These are phyloP conservation scores for Rhodophaea formosa DNA, from an alignment of 2,888 invertebrate genomes.

Conservation along the genomic window DNA sequence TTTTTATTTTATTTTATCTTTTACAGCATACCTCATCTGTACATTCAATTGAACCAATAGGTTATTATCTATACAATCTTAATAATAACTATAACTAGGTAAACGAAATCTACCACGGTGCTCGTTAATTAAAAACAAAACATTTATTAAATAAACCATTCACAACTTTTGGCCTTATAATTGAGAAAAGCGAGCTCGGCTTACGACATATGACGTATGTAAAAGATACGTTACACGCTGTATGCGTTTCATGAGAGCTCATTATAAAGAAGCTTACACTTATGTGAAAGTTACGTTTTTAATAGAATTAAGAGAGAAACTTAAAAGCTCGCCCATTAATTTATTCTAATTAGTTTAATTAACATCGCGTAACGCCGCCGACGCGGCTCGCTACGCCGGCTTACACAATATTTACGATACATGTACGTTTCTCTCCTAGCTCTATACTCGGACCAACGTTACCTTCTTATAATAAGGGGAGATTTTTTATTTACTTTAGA, in stretches of 20 bases:
- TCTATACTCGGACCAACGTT: conserved; percentile 23
- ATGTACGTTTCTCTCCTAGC: conserved; percentile 28
- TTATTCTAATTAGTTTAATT: conserved; percentile 69
- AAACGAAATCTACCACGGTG: conserved; percentile 20
- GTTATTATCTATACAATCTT: conserved; percentile 21
- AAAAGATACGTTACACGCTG: conserved; percentile 28
- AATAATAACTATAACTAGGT: conserved; percentile 21
- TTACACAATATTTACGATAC: conserved; percentile 36
- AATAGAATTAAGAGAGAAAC: conserved; percentile 45
- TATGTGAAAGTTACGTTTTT: conserved; percentile 41
- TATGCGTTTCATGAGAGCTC: conserved; percentile 32
- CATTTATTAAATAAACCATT: conserved; percentile 7
- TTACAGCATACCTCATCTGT: conserved; percentile 26
- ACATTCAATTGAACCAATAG: conserved; percentile 25
- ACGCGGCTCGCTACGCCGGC: conserved; percentile 40
- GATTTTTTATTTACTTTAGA: conserved; percentile 27
- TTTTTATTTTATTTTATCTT: conserved; percentile 23
- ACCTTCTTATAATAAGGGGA: conserved; percentile 22
- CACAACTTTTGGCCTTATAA: conserved; percentile 12
- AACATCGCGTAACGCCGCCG: conserved; percentile 58
- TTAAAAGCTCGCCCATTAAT: conserved; percentile 56
- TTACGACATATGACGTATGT: conserved; percentile 15
- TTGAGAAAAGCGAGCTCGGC: conserved; percentile 1
- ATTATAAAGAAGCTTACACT: conserved; percentile 36
- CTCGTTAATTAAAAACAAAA: conserved; percentile 16